Base-by-base conservation (phyloP, 2,113 vertebrate genomes). In the Mormoops blainvillei region DNA sequence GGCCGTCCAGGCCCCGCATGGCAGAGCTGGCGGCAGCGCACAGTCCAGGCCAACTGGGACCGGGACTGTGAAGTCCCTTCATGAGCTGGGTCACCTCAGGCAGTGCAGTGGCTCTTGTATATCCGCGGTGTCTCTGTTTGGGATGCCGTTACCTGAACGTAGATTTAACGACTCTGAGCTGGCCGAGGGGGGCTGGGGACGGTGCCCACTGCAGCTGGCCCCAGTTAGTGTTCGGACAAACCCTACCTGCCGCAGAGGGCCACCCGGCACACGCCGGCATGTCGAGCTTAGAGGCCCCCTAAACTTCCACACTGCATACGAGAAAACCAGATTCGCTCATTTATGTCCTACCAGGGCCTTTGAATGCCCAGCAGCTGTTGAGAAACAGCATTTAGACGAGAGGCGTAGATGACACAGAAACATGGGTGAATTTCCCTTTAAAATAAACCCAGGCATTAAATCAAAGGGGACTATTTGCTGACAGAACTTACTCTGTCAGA, bases 401-500 rank as follows among this genome's bases (percentile, higher is more conserved):
- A 71, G 33, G 87, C 91, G 48, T 63, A 94, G 78, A 56, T 87
- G 68, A 89, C 31, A 31, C 68, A 74, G 54, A 95, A 92, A 43
- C 87, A 91, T 58, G 73, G 78, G 65, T 41, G 56, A 0, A 31
- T 52, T 33, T 91, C 73, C 56, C 67, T 94, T 96, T 89, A 89
- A 61, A 94, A 94, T 95, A 95, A 93, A 96, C 78, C 91, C 38
- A 91, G 89, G 33, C 31, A 87, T 56, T 82, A 61, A 89, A 80
- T 94, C 78, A 81, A 88, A 97, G 80, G 77, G 41, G n/a, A 67
- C 13, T 26, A 31, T 45, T 7, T 73, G 73, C 67, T 68, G 87
- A 87, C 80, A 87, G 63, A 43, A 22, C 7, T 45, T 73, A 58
- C 19, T 67, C 48, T 67, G 45, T 54, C 8, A 31, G 67, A 41